Base-by-base conservation (phyloP, 2,797 vertebrate genomes). In the Eremophila alpestris region DNA sequence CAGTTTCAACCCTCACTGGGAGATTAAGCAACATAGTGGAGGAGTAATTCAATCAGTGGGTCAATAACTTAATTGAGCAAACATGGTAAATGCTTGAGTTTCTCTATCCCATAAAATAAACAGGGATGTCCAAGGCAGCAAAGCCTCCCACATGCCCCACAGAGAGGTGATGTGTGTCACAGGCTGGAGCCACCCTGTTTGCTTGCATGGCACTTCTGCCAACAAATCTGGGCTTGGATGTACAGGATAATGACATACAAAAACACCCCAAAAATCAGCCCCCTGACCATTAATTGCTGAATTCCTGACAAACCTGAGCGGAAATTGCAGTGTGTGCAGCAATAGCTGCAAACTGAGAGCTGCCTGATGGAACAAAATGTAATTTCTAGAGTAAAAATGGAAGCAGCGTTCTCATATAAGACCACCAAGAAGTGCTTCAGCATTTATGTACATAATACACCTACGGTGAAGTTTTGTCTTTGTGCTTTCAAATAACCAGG, bases 31-130 rank as follows among this genome's bases (percentile, higher is more conserved):
- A 22, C 87, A 68, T 9, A 22, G 41, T n/a, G 52, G 36, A 76
- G 51, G 74, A 85, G 68, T 55, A 76, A 55, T 73, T 54, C 82
- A 51, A 83, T 29, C 23, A 49, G 38, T 49, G 45, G 51, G 46
- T 93, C 83, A 62, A 56, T 69, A 71, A 93, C 54, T 93, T 86
- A 78, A 85, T 24, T 38, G 81, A 83, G 82, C 43, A 92, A 46
- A 23, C 14, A 29, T 10, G 22, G 41, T 73, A 80, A 75, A 69
- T 89, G 62, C 56, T 67, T 20, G 67, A 60, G 74, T 69, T 92
- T 94, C 81, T 90, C 74, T 56, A n/a, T 34, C 13, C 38, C 32
- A 17, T 74, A 63, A 85, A 93, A 90, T 9, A 65, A 32, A 18
- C 12, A 48, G 16, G 18, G 8, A 34, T 83, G 94, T 73, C 73